phyloP scores from a whole-genome alignment of 2,113 vertebrate genomes.

The Prinia subflava region DNA sequence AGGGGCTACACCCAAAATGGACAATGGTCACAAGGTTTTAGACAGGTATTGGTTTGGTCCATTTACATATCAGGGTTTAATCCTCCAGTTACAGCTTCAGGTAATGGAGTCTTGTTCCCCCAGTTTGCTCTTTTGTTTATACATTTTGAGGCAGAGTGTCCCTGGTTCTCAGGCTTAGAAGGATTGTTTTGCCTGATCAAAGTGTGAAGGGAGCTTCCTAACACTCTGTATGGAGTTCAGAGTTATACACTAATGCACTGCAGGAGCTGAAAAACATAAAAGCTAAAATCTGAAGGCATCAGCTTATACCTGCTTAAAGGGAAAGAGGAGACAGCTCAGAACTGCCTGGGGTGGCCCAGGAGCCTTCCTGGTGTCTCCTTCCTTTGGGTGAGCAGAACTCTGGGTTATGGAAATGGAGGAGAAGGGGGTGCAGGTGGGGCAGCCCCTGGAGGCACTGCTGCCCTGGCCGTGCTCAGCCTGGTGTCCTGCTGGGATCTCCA shows the following conservation, averaged over 20 bases:
- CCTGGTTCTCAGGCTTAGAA: too few relatives aligned
- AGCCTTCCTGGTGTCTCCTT: neutral
- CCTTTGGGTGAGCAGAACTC: neutral
- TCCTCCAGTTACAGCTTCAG: neutral
- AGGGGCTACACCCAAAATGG: neutral
- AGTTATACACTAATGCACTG: neutral
- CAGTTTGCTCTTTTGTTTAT: neutral
- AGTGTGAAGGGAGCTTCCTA: neutral
- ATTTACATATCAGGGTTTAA: neutral
- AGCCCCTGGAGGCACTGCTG: neutral
- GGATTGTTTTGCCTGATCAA: neutral
- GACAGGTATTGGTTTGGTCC: neutral
- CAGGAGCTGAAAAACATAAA: neutral
- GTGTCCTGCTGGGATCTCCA: neutral
- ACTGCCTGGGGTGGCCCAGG: neutral
- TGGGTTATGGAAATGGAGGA: neutral
- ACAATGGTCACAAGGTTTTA: neutral
- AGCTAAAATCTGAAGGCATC: neutral
- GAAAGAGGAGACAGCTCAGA: neutral
- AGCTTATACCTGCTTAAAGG: neutral
- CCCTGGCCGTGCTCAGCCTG: accelerated
- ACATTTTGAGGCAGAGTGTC: neutral
- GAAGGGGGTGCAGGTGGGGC: neutral
- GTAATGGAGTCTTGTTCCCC: too few relatives aligned
- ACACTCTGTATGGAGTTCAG: neutral